These are phyloP conservation scores for Bilobella aurantiaca DNA, from an alignment of 1,140 invertebrate genomes.

Conservation along the genomic window DNA sequence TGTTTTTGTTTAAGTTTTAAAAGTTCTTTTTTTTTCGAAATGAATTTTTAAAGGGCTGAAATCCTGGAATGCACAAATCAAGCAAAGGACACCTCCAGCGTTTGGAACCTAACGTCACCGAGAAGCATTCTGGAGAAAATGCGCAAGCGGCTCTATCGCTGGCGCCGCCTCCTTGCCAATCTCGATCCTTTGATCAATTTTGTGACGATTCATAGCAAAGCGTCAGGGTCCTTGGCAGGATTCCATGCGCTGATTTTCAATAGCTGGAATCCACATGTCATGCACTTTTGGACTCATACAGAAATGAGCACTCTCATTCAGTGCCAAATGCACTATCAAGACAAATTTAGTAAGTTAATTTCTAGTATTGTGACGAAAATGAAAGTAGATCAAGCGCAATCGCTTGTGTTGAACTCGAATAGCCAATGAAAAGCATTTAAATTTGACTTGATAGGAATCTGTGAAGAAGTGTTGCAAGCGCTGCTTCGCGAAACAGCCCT, in stretches of 20 bases:
- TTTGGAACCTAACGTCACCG: background rate
- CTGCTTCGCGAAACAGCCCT: background rate
- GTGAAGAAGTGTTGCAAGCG: background rate
- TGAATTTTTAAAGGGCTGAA: too few relatives aligned
- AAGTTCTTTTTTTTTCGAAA: background rate
- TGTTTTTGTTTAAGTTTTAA: too few relatives aligned
- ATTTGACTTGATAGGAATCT: background rate
- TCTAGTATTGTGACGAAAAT: background rate
- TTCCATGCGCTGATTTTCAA: conserved; percentile 8
- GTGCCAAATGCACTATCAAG: background rate
- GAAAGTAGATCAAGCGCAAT: too few relatives aligned
- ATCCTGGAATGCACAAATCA: too few relatives aligned
- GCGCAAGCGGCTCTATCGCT: conserved; percentile 16
- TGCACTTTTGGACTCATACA: conserved; percentile 21
- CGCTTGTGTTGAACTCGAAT: too few relatives aligned
- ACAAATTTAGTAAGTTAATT: conserved; percentile 10
- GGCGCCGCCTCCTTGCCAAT: conserved; percentile 23
- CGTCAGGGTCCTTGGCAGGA: background rate
- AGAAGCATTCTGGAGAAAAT: conserved; percentile 1
- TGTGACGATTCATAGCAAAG: conserved; percentile 7
- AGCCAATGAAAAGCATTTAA: too few relatives aligned
- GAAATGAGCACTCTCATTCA: conserved; percentile 11
- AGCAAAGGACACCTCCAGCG: background rate
- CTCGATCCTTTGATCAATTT: conserved; percentile 24
- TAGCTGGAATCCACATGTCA: conserved; percentile 15